phyloP scores from a whole-genome alignment of 2,113 vertebrate species.

The Bubo bubo region DNA sequence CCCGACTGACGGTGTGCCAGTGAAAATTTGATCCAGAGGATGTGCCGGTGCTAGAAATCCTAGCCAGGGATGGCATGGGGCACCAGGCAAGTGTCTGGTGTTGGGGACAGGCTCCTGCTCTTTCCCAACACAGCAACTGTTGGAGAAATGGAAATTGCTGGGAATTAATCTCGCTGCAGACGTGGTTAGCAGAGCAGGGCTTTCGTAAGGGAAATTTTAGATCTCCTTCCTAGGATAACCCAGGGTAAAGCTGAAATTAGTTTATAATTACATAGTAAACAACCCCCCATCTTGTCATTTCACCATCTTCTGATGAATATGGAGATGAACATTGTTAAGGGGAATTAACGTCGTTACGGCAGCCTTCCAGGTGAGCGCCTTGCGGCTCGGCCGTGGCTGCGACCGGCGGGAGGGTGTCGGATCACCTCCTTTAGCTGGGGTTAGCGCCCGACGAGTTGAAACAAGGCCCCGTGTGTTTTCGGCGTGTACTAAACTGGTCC shows the following conservation, averaged over 20 bases:
- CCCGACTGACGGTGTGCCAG: not conserved
- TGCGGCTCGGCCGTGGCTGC: not conserved
- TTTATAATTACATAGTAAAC: constrained; percentile 46
- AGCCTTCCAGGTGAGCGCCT: constrained; percentile 29
- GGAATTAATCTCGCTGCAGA: not conserved
- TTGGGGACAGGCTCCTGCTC: not conserved
- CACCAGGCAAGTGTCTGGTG: not conserved
- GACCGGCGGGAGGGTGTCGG: not conserved
- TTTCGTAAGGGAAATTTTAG: constrained; percentile 55
- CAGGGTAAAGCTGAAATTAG: constrained; percentile 24
- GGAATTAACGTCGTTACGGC: constrained; percentile 4
- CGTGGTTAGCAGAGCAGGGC: not conserved
- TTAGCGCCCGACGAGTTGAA: not conserved
- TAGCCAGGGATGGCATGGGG: not conserved
- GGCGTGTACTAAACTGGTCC: not conserved
- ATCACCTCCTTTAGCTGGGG: not conserved
- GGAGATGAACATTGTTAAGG: constrained; percentile 19
- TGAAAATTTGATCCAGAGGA: not conserved
- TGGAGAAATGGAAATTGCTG: not conserved
- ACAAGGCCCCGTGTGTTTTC: constrained; percentile 20
- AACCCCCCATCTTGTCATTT: constrained; percentile 14
- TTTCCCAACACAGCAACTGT: constrained; percentile 39
- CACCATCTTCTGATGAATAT: constrained; percentile 49
- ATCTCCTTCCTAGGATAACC: constrained; percentile 48
- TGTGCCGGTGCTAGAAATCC: not conserved